phyloP scores from a whole-genome alignment of 2,113 vertebrate species.

The Lophotis ruficrista region DNA sequence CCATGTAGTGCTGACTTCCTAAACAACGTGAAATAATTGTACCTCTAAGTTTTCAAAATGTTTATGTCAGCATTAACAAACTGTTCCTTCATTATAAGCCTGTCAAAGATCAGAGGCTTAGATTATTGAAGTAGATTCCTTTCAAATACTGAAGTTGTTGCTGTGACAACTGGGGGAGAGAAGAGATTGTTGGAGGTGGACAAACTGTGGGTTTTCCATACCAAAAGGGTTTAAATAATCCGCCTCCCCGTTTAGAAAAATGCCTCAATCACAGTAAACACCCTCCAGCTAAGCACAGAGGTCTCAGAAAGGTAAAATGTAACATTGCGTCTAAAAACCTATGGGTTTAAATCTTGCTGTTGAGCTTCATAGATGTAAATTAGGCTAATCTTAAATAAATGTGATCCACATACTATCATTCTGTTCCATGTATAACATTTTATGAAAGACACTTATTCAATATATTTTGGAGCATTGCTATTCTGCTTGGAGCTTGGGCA shows the following conservation, averaged over 20 bases:
- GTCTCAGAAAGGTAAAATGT: background rate
- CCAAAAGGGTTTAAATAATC: constrained; percentile 55
- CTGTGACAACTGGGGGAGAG: constrained; percentile 73
- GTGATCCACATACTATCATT: background rate
- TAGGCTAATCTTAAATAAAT: constrained; percentile 10
- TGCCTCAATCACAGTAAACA: background rate
- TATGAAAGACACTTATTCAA: constrained; percentile 18
- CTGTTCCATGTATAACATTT: background rate
- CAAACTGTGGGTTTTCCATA: constrained; percentile 56
- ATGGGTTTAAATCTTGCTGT: background rate
- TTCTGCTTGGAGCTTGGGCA: background rate
- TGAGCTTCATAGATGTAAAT: background rate
- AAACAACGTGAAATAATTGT: constrained; percentile 68
- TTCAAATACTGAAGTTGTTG: constrained; percentile 77
- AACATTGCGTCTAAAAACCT: background rate
- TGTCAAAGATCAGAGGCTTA: constrained; percentile 80
- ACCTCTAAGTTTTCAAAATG: constrained; percentile 67
- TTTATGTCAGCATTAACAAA: constrained; percentile 79
- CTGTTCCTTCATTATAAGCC: constrained; percentile 80
- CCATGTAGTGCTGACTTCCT: constrained; percentile 64
- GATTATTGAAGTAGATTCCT: constrained; percentile 82
- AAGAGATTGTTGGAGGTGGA: constrained; percentile 27
- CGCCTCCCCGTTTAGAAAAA: constrained; percentile 30
- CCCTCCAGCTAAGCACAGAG: background rate
- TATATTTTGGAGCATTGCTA: background rate